Evolutionary conservation across 2,888 invertebrate species (phyloP).

Genomic region (Flexamia atlantica): DNA sequence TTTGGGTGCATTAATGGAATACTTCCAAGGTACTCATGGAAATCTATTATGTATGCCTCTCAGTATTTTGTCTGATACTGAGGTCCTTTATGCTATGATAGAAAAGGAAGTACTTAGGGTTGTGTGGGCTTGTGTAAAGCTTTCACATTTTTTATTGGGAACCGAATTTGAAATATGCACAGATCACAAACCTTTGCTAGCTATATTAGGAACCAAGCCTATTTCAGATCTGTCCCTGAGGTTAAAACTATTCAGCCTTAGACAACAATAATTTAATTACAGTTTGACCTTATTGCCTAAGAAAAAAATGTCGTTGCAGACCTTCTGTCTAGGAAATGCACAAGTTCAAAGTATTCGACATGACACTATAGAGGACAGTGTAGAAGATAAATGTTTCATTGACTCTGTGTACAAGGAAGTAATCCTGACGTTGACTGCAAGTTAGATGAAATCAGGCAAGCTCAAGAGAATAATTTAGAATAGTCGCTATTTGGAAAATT

Average conservation of each 20-base stretch:
- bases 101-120: constrained; percentile 72
- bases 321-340: constrained; percentile 4
- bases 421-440: background rate
- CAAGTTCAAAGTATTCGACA: background rate
- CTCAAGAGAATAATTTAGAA: background rate
- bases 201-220: constrained; percentile 72
- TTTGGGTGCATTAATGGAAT: too few relatives aligned
- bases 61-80: constrained; percentile 56
- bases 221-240: constrained; percentile 72
- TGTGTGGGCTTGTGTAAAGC: constrained; percentile 71
- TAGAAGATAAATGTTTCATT: background rate
- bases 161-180: constrained; percentile 70
- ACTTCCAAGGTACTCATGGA: too few relatives aligned
- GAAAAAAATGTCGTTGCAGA: constrained; percentile 7
- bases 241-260: constrained; percentile 71
- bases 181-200: constrained; percentile 73
- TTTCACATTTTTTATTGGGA: constrained; percentile 72
- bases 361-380: background rate
- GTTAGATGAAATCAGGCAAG: background rate
- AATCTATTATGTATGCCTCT: too few relatives aligned
- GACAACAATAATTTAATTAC: constrained; percentile 70
- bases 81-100: constrained; percentile 62
- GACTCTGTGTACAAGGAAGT: background rate
- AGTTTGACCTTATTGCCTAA: constrained; percentile 70
- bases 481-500: background rate